Base-by-base conservation (phyloP, 1,140 invertebrate species). In the Apolygus lucorum region DNA sequence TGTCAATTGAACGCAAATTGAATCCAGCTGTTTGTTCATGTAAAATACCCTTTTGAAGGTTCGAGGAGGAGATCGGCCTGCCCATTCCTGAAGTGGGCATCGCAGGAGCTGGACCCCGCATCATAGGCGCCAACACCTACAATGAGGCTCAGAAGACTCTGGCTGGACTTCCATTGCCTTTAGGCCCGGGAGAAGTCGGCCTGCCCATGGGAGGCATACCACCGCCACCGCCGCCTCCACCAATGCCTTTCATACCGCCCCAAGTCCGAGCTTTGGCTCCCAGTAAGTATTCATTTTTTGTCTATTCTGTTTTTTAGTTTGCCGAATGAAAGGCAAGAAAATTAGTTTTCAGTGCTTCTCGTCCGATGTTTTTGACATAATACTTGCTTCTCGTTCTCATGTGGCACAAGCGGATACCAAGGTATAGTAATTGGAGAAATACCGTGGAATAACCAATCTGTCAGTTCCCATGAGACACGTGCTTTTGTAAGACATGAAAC, bases 161-260 rank as follows among this genome's bases (percentile, higher is more conserved):
- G 64, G 68, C 34, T 11, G 70, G 49, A 24, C 13, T 29, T 52
- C 28, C 68, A 1, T 26, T 54, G 26, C 21, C 14, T 1, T 21
- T 42, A 22, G 49, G 42, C 0, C 65, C 49, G 52, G 34, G 34
- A 11, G 28, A 64, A 8, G 17, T 25, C 21, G 17, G 63, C 13
- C 52, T 42, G 27, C 17, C 24, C 8, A 8, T 14, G 28, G 21
- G 14, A 75, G 76, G 13, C 78, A 79, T 73, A 78, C 79, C 81
- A n/a, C 81, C 84, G 13, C 81, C 83, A 25, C 81, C 82, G 8
- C 78, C 80, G 21, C 78, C 82, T 26, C 81, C 83, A n/a, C 81
- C 81, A 25, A 77, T 85, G 4, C 63, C 63, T 14, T 73, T 59
- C 68, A 68, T 67, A 71, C 67, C 17, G 66, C 65, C 69, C 21